Evolutionary conservation across 1,140 invertebrate species (phyloP).

Genomic region (Anoplophora glabripennis): DNA sequence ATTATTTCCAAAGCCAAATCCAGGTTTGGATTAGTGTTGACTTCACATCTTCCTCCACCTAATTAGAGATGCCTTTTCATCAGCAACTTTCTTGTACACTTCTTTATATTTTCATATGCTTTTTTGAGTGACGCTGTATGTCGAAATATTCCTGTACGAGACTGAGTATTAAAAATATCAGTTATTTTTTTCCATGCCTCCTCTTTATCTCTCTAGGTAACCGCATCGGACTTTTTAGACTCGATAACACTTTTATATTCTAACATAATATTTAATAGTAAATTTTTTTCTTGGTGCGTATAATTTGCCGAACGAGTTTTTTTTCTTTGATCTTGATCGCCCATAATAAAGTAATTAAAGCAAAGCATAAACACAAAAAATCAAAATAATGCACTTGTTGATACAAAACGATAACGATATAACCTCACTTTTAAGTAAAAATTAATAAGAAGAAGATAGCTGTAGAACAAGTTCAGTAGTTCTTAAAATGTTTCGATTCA

Average conservation of each 20-base stretch:
- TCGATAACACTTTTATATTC: constrained; percentile 18
- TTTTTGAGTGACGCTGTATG: constrained; percentile 17
- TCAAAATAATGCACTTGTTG: too few species aligned
- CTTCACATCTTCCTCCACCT: constrained; percentile 9
- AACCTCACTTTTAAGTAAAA: too few species aligned
- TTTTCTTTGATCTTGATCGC: too few species aligned
- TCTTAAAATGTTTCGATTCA: too few species aligned
- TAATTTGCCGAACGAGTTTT: neutral
- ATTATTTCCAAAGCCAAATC: constrained; percentile 11
- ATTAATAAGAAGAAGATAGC: too few species aligned
- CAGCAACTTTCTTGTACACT: constrained; percentile 13
- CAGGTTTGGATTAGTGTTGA: neutral
- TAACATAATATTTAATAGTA: constrained; percentile 9
- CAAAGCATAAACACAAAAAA: too few species aligned
- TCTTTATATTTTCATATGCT: constrained; percentile 19
- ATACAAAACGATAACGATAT: too few species aligned
- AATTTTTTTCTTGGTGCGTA: constrained; percentile 1
- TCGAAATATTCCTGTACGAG: neutral
- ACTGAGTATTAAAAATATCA: constrained; percentile 11
- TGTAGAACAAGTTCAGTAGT: too few species aligned
- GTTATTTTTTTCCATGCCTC: constrained; percentile 15
- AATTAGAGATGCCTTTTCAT: constrained; percentile 11
- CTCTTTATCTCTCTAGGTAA: constrained; percentile 16
- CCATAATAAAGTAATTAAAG: too few species aligned
- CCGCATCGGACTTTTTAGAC: constrained; percentile 15